Base-by-base conservation (phyloP, 1,140 invertebrate species). In the Drosophila arizonae region DNA sequence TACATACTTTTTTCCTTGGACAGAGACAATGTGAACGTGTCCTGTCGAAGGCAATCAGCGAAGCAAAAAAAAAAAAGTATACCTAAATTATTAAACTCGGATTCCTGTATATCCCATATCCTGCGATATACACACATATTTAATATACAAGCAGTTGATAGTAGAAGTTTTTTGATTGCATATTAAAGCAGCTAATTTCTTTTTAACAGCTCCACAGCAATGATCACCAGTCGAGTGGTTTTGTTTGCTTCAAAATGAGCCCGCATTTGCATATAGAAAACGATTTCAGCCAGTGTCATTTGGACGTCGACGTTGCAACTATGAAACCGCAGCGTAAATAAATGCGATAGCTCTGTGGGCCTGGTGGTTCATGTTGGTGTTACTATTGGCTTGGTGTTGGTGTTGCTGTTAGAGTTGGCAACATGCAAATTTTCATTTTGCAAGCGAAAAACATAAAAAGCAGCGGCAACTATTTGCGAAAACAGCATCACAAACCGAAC, bases 401-500 rank as follows among this genome's bases (percentile, higher is more conserved):
- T 39, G 36, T 39, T 39, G 36, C 6, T 39, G 36, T 39, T 54
- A 24, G 60, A 67, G 26, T 21, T 60, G 46, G 30, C 50, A 71
- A 65, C 52, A 70, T 74, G 54, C 45, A 74, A 68, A 73, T 72
- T 72, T 72, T 21, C 52, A 67, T 58, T 61, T 67, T 33, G 30
- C 50, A 24, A 63, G 17, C 33, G 15, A 15, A 64, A 48, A 54
- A 71, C 60, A 71, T 46, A 45, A 73, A 60, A 67, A 64, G 46
- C 24, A 55, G 58, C 56, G 61, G 28, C 63, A 78, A 82, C 79
- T 81, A 81, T 81, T 81, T 81, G 79, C 70, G 67, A 77, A 65
- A 71, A 71, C 61, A 88, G 81, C 60, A 86, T 66, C 64, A 78
- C 81, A 74, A 88, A 77, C 61, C 84, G 84, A 88, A 77, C 84